Percentiles rank a stretch among this genome's conserved stretches.
Conservation (phyloP, 2,113 vertebrate genomes). For the Apodemus speciosus region DNA sequence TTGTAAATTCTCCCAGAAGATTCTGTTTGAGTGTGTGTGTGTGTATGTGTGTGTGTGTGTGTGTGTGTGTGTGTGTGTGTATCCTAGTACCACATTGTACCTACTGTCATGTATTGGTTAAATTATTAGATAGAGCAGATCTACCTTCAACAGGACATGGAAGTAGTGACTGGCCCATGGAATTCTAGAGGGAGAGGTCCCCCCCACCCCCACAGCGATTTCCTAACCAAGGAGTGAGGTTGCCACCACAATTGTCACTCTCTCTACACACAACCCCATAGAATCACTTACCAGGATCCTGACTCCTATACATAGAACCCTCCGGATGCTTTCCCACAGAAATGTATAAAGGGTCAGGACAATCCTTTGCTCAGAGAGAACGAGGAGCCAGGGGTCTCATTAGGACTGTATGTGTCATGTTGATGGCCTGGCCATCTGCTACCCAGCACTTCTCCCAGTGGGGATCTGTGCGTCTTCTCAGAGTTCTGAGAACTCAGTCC, state of each 20-base stretch:
- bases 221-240: not conserved
- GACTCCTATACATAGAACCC: not conserved
- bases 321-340: not conserved
- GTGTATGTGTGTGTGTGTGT: not conserved
- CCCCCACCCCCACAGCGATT: too few relatives aligned
- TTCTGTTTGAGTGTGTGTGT: not conserved
- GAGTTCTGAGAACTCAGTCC: not conserved
- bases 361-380: not conserved
- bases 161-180: not conserved
- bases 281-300: not conserved
- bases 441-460: not conserved
- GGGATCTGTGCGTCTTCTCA: not conserved
- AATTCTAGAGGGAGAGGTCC: not conserved
- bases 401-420: not conserved
- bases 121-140: not conserved
- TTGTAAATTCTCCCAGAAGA: not conserved
- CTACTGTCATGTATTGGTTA: not conserved
- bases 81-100: not conserved
- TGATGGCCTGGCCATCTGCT: not conserved
- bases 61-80: too few relatives aligned
- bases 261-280: not conserved
- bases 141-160: not conserved
- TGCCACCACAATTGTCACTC: not conserved
- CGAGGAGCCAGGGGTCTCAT: slow-evolving; percentile 2
- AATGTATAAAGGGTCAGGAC: not conserved